Evolutionary conservation across 1,140 invertebrate genomes (phyloP).

Genomic region (Trichonephila inaurata): DNA sequence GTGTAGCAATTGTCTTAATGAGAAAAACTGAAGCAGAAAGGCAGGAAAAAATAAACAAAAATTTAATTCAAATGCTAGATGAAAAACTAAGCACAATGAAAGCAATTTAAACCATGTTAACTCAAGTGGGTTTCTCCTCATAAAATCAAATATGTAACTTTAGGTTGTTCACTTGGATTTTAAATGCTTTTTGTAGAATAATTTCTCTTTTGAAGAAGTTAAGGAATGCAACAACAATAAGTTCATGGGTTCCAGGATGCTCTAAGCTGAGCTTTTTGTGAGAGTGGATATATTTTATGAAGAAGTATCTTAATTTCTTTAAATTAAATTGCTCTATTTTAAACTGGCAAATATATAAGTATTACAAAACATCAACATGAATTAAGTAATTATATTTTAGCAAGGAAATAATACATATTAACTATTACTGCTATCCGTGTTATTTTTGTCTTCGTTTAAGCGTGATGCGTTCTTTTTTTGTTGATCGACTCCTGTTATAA

Average conservation of each 20-base stretch:
- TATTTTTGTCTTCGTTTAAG: no score
- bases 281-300: no score
- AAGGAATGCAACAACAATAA: slow-evolving; percentile 7
- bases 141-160: slow-evolving; percentile 65
- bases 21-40: slow-evolving; percentile 41
- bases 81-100: slow-evolving; percentile 63
- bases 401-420: no score
- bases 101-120: slow-evolving; percentile 72
- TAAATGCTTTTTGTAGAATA: slow-evolving; percentile 51
- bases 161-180: slow-evolving; percentile 37
- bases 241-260: neutral
- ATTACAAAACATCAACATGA: no score
- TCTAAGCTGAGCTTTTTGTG: no score
- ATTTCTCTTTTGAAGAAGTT: neutral
- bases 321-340: no score
- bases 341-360: no score
- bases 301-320: no score
- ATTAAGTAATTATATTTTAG: no score
- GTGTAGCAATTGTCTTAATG: slow-evolving; percentile 65
- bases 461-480: no score
- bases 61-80: slow-evolving; percentile 61
- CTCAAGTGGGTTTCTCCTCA: slow-evolving; percentile 24
- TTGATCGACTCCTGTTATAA: no score
- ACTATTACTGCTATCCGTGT: no score
- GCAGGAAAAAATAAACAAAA: slow-evolving; percentile 50